Conservation (phyloP, 2,113 vertebrate species). For the Cercocebus atys region DNA sequence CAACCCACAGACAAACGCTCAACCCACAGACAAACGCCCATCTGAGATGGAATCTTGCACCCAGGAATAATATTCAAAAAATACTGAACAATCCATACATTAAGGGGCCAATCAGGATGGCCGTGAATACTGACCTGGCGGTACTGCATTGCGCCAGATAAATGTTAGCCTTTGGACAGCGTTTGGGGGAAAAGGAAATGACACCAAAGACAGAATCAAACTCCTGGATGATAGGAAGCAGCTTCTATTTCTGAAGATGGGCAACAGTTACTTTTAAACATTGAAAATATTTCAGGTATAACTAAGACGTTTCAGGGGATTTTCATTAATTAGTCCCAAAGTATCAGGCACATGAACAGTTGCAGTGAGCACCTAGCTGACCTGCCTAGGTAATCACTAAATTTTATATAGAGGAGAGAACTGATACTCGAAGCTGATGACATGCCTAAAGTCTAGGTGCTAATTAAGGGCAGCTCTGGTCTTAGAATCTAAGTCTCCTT, state of each 20-base stretch:
- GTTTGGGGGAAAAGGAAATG: neutral
- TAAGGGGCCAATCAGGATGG: neutral
- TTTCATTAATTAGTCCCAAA: neutral
- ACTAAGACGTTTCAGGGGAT: neutral
- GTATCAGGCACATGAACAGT: neutral
- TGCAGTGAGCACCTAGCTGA: neutral
- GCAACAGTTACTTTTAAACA: accelerated
- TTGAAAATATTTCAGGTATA: neutral
- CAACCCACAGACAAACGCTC: too few species aligned
- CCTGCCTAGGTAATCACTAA: neutral
- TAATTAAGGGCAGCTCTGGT: neutral
- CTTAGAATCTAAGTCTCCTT: neutral
- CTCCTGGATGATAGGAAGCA: neutral
- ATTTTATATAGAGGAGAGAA: neutral
- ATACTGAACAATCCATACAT: too few species aligned
- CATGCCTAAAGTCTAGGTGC: neutral
- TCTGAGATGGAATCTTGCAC: neutral
- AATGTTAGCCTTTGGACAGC: neutral
- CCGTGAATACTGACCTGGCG: accelerated
- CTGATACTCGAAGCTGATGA: neutral
- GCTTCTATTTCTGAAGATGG: neutral
- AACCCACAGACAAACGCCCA: neutral
- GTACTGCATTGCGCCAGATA: accelerated
- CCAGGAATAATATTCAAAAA: neutral
- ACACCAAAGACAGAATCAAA: neutral